Evolutionary conservation across 2,888 invertebrate species (phyloP).

Genomic region (Macropis europaea): DNA sequence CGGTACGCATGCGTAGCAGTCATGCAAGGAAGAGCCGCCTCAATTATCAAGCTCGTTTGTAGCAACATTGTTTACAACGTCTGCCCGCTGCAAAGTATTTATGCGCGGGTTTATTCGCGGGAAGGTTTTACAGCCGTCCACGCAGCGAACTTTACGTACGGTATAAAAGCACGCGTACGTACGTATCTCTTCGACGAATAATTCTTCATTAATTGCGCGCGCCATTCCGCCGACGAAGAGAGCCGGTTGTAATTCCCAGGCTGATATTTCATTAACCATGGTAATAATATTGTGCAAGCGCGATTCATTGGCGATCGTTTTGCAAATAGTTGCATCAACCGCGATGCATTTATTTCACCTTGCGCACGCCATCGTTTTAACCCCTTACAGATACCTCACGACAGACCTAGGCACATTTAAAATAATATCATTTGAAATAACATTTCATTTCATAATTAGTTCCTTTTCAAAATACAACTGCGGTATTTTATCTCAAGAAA

Average conservation of each 20-base stretch:
- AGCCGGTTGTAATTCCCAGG: conserved; percentile 50
- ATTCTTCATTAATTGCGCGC: conserved; percentile 52
- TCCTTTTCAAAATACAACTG: too few species aligned
- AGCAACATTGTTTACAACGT: conserved; percentile 66
- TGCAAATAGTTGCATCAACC: neutral
- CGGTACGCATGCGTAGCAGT: conserved; percentile 9
- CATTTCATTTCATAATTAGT: too few species aligned
- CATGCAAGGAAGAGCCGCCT: conserved; percentile 38
- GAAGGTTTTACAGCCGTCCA: conserved; percentile 61
- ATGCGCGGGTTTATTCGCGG: conserved; percentile 58
- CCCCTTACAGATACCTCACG: too few species aligned
- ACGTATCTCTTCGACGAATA: conserved; percentile 40
- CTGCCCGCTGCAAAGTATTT: conserved; percentile 53
- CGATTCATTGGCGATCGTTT: neutral
- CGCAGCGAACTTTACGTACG: conserved; percentile 42
- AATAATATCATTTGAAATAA: too few species aligned
- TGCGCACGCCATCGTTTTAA: neutral
- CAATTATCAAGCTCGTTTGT: conserved; percentile 64
- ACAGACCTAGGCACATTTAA: too few species aligned
- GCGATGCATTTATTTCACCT: neutral
- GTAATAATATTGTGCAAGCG: conserved; percentile 8
- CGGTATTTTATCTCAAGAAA: too few species aligned
- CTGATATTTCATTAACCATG: conserved; percentile 32
- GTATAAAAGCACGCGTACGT: conserved; percentile 31
- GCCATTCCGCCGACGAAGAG: conserved; percentile 3